Base-by-base conservation (phyloP, 2,113 vertebrate genomes). In the Tetrax tetrax region DNA sequence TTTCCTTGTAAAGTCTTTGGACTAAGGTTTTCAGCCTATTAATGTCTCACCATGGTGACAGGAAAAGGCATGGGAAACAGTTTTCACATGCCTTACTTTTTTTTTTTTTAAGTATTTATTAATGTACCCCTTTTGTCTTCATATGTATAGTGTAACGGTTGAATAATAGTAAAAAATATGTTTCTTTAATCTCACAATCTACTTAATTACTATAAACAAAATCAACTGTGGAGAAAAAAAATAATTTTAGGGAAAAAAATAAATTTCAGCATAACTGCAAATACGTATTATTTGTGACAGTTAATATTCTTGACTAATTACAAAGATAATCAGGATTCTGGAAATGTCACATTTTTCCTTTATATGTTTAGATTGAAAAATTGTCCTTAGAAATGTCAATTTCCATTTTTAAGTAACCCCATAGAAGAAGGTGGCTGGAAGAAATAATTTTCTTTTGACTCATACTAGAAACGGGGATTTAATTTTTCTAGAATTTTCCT, bases 361-460 rank as follows among this genome's bases (percentile, higher is more conserved):
- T 4, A 71, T 72, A 33, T 23, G 0, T 48, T 72, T 38, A 38
- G 8, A 45, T 7, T 23, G 24, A 68, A 53, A 63, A 3, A 0
- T 6, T 38, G 68, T 77, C 7, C 29, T 33, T 74, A 33, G 12
- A 74, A 69, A 64, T 77, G 7, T 4, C 5, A 38, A 33, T 33
- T 72, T 48, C 4, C 2, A 17, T 45, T 77, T 84, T 50, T 22
- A 72, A 76, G 57, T 31, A 76, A 24, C n/a, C 53, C 7, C 12
- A 54, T 1, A 21, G 15, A 43, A 85, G 38, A 61, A n/a, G 4
- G 4, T 57, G 6, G 0, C 1, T 33, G 7, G 12, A 66, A 48
- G 9, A 68, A 64, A 81, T 19, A 5, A 13, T 48, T 65, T 78
- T 51, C 1, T 41, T 12, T 56, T 82, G 17, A 43, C 11, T 7